Percentiles rank a stretch among this genome's conserved stretches.
phyloP scores from a whole-genome alignment of 2,888 invertebrate genomes.

The Dynastes tityus region DNA sequence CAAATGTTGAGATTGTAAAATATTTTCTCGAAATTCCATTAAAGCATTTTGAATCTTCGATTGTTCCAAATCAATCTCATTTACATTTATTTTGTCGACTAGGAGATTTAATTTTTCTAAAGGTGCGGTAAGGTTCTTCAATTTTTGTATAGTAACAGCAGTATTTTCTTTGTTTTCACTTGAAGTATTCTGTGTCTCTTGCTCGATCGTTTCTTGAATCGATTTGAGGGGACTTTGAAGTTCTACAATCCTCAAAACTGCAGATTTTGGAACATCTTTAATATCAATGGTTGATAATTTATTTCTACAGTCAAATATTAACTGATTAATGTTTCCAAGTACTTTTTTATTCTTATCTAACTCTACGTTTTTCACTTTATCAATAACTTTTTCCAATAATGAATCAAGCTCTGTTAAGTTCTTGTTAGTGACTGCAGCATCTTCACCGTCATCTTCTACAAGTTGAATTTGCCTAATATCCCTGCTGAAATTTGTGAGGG shows the following conservation, averaged over 20 bases:
- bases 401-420: not conserved
- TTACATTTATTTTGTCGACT: not conserved
- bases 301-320: not conserved
- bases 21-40: constrained; percentile 23
- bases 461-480: constrained; percentile 1
- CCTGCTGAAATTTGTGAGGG: constrained; percentile 15
- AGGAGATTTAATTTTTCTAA: constrained; percentile 5
- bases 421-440: not conserved
- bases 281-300: not conserved
- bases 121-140: not conserved
- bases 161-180: constrained; percentile 15
- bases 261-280: not conserved
- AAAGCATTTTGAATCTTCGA: constrained; percentile 23
- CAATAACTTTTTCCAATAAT: constrained; percentile 5
- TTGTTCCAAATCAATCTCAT: not conserved
- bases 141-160: not conserved
- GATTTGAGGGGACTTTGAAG: constrained; percentile 13
- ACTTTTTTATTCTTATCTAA: not conserved
- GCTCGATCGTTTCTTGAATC: not conserved
- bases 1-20: not conserved
- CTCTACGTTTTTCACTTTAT: constrained; percentile 11
- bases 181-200: not conserved
- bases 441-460: not conserved
- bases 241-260: not conserved
- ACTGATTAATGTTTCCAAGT: not conserved